Evolutionary conservation across 2,113 vertebrate genomes (phyloP), one percentile per base, ranked within the genome.

Genomic region (Theristicus caerulescens): DNA sequence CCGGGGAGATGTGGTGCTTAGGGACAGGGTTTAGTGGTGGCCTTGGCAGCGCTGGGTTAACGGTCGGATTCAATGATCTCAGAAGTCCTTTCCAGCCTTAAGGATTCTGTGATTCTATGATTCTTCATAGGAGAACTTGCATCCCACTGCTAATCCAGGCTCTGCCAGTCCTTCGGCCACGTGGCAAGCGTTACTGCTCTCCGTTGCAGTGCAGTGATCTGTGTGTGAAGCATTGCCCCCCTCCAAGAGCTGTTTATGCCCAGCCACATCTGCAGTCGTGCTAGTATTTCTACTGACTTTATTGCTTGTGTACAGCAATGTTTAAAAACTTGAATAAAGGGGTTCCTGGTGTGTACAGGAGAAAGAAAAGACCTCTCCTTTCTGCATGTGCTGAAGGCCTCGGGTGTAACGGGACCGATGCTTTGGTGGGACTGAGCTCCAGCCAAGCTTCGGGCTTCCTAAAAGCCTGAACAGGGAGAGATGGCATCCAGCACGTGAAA

Each of bases 91-190:
- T 42, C 40, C 40, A 42, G 13, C 40, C 12, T 42, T 42, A 42
- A 42, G 12, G 13, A 42, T 42, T 42, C 40, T 42, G 40, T 42
- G 40, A 42, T 42, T 42, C 40, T 42, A 42, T 42, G 40, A 42
- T 42, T 2, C 49, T 32, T 11, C 0, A 0, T 0, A 20, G 62
- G 4, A 36, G 10, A 31, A 9, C 47, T 27, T 1, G 8, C 34
- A 7, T 13, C 52, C 47, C 25, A 0, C 61, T 17, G 34, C 18
- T 3, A 2, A 6, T 7, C 14, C 21, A 0, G 40, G 22, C 6
- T 26, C 27, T 36, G n/a, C 0, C 8, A 5, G 24, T 27, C 36
- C 82, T 13, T 5, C 6, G 3, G 71, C 46, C 16, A 1, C 0
- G 13, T 27, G 13, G 0, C 9, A 11, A 40, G 36, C 1, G 9